Evolutionary conservation across 2,113 vertebrate genomes (phyloP).

Genomic region (Sylvia atricapilla): DNA sequence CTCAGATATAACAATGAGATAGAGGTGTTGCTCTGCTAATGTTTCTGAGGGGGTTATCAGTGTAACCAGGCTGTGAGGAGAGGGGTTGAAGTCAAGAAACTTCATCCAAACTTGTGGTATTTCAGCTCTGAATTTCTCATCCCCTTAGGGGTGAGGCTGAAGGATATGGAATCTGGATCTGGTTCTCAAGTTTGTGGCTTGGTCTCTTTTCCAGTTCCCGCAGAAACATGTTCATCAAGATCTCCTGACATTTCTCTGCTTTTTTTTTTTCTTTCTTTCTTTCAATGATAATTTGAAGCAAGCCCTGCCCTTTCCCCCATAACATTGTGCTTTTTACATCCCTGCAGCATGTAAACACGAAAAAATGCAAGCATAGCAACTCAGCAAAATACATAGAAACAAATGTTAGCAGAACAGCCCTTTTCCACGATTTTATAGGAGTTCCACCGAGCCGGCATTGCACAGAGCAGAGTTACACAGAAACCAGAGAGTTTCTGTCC

Average conservation of each 20-base stretch:
- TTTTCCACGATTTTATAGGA: neutral
- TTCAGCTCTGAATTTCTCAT: constrained; percentile 17
- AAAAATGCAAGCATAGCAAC: constrained; percentile 39
- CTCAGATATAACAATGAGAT: neutral
- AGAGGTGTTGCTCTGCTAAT: neutral
- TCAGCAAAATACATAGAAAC: constrained; percentile 16
- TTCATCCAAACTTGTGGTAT: constrained; percentile 24
- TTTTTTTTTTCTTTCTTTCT: neutral
- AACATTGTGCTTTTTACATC: constrained; percentile 9
- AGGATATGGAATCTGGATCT: constrained; percentile 43
- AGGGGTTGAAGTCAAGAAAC: neutral
- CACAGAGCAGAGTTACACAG: neutral
- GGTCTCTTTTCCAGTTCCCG: constrained; percentile 50
- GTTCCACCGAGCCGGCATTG: neutral
- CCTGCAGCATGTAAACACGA: constrained; percentile 34
- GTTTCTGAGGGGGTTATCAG: neutral
- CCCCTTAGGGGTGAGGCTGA: constrained; percentile 41
- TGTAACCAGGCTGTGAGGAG: neutral
- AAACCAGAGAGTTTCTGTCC: neutral
- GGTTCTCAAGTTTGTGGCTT: constrained; percentile 32
- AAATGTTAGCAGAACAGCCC: neutral
- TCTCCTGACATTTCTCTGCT: constrained; percentile 37
- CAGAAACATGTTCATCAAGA: constrained; percentile 46
- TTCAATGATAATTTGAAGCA: constrained; percentile 32
- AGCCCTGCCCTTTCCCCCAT: constrained; percentile 33